Conservation (phyloP, 2,888 invertebrate genomes). For the Xestia c-nigrum region DNA sequence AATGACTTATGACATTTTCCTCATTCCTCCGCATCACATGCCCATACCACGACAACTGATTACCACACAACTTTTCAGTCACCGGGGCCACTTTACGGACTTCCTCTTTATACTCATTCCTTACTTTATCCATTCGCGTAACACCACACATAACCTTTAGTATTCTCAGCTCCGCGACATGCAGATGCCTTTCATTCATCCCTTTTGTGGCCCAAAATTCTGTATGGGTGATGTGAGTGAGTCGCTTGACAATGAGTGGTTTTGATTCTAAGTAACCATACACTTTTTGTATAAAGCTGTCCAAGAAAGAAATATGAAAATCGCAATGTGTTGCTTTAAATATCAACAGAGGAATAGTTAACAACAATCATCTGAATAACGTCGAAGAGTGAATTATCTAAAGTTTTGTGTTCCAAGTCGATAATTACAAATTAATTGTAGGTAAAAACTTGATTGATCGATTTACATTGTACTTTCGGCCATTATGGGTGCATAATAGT, state of each 20-base stretch:
- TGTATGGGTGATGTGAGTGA: not conserved
- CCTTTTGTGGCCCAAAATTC: too few species aligned
- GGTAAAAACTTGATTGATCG: not conserved
- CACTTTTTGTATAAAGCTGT: not conserved
- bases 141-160: too few species aligned
- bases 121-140: too few species aligned
- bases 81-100: too few species aligned
- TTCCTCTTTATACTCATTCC: too few species aligned
- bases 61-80: too few species aligned
- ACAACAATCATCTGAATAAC: not conserved
- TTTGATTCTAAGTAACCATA: not conserved
- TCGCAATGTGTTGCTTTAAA: not conserved
- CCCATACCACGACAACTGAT: too few species aligned
- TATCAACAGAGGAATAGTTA: not conserved
- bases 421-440: not conserved
- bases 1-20: too few species aligned
- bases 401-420: conserved; percentile 38
- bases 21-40: too few species aligned
- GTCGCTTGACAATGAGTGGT: not conserved
- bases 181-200: too few species aligned
- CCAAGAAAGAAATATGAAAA: not conserved
- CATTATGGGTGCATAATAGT: not conserved
- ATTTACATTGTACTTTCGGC: not conserved
- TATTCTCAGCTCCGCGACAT: too few species aligned
- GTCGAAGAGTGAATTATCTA: not conserved